These are phyloP conservation scores for Agrochola litura DNA, from an alignment of 2,888 invertebrate genomes.

Conservation along the genomic window DNA sequence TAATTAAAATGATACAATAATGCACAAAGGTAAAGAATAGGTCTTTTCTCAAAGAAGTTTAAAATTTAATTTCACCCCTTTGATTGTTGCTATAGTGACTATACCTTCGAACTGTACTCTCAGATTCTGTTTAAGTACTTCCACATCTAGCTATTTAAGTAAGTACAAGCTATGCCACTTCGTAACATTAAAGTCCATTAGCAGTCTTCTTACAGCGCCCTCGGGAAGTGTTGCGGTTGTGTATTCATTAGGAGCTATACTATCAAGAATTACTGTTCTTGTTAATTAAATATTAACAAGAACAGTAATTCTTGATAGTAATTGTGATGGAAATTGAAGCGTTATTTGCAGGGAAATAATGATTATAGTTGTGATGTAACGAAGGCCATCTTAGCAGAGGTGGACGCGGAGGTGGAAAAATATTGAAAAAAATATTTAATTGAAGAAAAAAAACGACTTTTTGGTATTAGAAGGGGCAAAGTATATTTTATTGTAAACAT, in stretches of 20 bases:
- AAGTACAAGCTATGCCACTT: slow-evolving; percentile 19
- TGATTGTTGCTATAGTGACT: background rate
- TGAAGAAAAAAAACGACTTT: background rate
- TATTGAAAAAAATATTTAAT: background rate
- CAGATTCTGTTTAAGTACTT: slow-evolving; percentile 24
- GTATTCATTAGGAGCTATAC: slow-evolving; percentile 44
- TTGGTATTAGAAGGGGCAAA: background rate
- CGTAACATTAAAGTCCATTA: slow-evolving; percentile 57
- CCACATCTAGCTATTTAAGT: slow-evolving; percentile 20
- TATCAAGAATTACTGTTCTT: slow-evolving; percentile 8
- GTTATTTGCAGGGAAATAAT: background rate
- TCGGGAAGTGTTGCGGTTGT: slow-evolving; percentile 50
- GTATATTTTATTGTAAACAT: background rate
- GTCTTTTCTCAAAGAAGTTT: background rate
- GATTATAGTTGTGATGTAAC: background rate
- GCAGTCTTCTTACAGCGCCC: slow-evolving; percentile 47
- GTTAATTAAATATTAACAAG: no score
- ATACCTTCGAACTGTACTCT: background rate
- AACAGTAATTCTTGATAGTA: no score
- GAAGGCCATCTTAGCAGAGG: background rate
- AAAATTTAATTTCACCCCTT: background rate
- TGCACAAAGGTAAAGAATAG: background rate
- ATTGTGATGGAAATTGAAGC: slow-evolving; percentile 15
- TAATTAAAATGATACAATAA: no score
- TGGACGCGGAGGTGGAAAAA: background rate